Evolutionary conservation across 1,140 invertebrate genomes (phyloP).

Genomic region (Pogonus chalceus): DNA sequence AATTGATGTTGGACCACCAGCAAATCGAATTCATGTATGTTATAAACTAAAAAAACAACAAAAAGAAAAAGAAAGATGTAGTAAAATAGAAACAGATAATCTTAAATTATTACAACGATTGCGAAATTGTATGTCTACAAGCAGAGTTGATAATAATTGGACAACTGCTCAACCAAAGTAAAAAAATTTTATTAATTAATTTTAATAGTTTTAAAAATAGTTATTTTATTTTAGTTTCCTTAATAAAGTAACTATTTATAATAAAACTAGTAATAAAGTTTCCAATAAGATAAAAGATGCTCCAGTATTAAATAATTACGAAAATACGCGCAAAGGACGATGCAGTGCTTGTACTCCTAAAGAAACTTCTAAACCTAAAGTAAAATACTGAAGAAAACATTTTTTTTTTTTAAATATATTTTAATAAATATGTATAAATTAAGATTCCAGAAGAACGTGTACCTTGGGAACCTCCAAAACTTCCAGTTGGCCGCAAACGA

Average conservation of each 20-base stretch:
- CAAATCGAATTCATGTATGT: slow-evolving; percentile 40
- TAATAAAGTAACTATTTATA: slow-evolving; percentile 34
- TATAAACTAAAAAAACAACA: slow-evolving; percentile 46
- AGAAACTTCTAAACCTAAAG: slow-evolving; percentile 9
- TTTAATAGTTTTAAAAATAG: neutral
- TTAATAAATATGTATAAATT: slow-evolving; percentile 10
- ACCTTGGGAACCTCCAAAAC: slow-evolving; percentile 36
- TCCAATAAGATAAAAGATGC: slow-evolving; percentile 11
- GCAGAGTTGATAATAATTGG: slow-evolving; percentile 46
- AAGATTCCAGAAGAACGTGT: slow-evolving; percentile 36
- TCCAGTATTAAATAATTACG: slow-evolving; percentile 13
- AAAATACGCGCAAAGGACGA: slow-evolving; percentile 20
- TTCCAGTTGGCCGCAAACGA: slow-evolving; percentile 14
- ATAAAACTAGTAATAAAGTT: slow-evolving; percentile 9
- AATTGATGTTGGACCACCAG: slow-evolving; percentile 42
- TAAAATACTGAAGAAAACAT: neutral
- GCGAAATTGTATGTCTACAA: slow-evolving; percentile 40
- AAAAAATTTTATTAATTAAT: slow-evolving; percentile 8
- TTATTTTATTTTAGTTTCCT: slow-evolving; percentile 28
- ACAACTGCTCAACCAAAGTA: slow-evolving; percentile 42
- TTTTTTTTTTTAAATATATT: neutral
- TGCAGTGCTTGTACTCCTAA: slow-evolving; percentile 30
- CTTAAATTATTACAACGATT: slow-evolving; percentile 44
- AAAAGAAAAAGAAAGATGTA: slow-evolving; percentile 42
- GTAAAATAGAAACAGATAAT: slow-evolving; percentile 44